Evolutionary conservation across 1,140 invertebrate species (phyloP), one percentile per base, ranked within the genome.

Genomic region (Stratiolaelaps scimitus): DNA sequence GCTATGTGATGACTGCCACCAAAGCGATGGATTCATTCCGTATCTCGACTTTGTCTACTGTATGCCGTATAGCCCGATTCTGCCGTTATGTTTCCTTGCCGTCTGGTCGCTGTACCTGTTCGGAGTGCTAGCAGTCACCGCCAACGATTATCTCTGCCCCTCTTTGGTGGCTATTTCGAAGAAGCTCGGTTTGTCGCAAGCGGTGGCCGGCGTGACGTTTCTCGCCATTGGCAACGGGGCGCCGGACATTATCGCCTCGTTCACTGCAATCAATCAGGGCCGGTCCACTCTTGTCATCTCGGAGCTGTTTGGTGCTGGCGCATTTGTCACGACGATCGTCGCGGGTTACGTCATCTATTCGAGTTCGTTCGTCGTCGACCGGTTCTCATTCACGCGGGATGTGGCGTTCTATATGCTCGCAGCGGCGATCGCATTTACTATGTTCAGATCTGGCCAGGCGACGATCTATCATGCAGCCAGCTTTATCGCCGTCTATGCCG

Each of bases 161-260:
- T 60, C 53, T 23, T 26, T 60, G 17, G 53, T 60, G 23, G 53
- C 53, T 6, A 60, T 60, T 60, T 60, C 53, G 17, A 60, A 60
- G 20, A 60, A 60, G 34, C 53, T 60, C 23, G 53, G 23, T 10
- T 34, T 60, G 2, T 60, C 53, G 23, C 53, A 60, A 26, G 53
- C 53, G 4, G 53, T 60, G 13, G 53, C 53, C 53, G 53, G 53
- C 2, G 53, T 60, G 23, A 60, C 53, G 53, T 60, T 60, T 23
- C 53, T 60, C 23, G 53, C 53, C 17, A 60, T 60, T 34, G 53
- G 53, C 23, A 60, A 60, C 10, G 53, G 53, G 6, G 53, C 53
- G 26, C 53, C 53, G 6, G 53, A 60, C 26, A 60, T 60, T 15
- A 60, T 60, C 2, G 53, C 53, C 23, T 26, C 53, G 23, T 60